Base-by-base conservation (phyloP, 2,888 invertebrate genomes). In the Lycaena phlaeas region DNA sequence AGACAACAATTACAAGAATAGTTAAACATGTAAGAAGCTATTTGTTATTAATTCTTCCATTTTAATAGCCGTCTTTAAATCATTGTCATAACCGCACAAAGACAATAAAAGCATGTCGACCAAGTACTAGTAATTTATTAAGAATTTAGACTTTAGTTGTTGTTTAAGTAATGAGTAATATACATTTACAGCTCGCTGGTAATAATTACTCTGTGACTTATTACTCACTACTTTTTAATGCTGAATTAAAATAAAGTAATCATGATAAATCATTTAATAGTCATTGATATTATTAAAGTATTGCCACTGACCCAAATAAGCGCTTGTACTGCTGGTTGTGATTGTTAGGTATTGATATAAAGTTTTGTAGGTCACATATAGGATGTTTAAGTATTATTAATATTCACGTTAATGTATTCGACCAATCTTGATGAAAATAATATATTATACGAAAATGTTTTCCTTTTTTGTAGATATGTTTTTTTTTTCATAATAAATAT, bases 301-400 rank as follows among this genome's bases (percentile, higher is more conserved):
- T 34, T 38, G 38, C 36, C 29, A 18, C 7, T n/a, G 31, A 30
- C 14, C 29, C 25, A 38, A 31, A 42, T 37, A 27, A 15, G 6
- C 22, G 4, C n/a, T n/a, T n/a, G n/a, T n/a, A n/a, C n/a, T n/a
- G n/a, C 14, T 14, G n/a, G n/a, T n/a, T n/a, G 29, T 14, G 29
- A 29, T 29, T 29, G 29, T 29, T 29, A 29, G 29, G 14, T 29
- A 29, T 29, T 14, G 29, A 14, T 2, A 4, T 14, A n/a, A n/a
- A 12, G 14, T 29, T 29, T 29, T 29, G 29, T 14, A 29, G 29
- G 29, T 29, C 29, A 14, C 14, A 29, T 14, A 29, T 29, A 29
- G 29, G 14, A 29, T 12, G 29, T 29, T n/a, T n/a, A n/a, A n/a
- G n/a, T n/a, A n/a, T n/a, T n/a, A n/a, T n/a, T n/a, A n/a, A n/a